Conservation (phyloP, 2,888 invertebrate species). For the Apamea epomidion region DNA sequence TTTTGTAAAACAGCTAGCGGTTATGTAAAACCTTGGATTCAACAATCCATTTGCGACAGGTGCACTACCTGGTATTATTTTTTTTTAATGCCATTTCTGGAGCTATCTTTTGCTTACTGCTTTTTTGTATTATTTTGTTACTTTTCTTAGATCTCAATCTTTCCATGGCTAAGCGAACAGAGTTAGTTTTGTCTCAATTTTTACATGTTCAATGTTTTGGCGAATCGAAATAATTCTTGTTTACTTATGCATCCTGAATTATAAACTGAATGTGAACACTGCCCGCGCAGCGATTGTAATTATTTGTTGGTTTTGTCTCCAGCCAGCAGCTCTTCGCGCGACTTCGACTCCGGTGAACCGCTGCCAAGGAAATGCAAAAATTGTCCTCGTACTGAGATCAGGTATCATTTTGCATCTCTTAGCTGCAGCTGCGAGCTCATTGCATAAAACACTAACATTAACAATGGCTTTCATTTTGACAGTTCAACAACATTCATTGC, state of each 20-base stretch:
- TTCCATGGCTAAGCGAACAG: conserved; percentile 10
- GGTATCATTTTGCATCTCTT: conserved; percentile 68
- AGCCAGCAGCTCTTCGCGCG: conserved; percentile 67
- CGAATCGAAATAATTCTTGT: neutral
- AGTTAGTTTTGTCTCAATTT: neutral
- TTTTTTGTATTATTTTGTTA: neutral
- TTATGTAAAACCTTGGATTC: neutral
- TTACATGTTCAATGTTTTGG: neutral
- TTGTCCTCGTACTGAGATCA: conserved; percentile 74
- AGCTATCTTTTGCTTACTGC: neutral
- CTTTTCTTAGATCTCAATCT: neutral
- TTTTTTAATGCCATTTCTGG: neutral
- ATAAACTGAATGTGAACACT: conserved; percentile 9
- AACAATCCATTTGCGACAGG: neutral
- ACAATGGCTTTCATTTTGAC: neutral
- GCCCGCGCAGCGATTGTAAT: conserved; percentile 67
- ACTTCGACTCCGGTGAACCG: conserved; percentile 41
- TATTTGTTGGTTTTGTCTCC: conserved; percentile 68
- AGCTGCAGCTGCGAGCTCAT: conserved; percentile 25
- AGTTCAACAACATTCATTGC: neutral
- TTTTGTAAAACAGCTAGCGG: neutral
- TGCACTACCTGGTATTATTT: neutral
- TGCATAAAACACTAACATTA: neutral
- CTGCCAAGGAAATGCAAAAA: conserved; percentile 75
- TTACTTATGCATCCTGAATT: neutral